Base-by-base conservation (phyloP, 2,113 vertebrate genomes). In the Myotis yumanensis region DNA sequence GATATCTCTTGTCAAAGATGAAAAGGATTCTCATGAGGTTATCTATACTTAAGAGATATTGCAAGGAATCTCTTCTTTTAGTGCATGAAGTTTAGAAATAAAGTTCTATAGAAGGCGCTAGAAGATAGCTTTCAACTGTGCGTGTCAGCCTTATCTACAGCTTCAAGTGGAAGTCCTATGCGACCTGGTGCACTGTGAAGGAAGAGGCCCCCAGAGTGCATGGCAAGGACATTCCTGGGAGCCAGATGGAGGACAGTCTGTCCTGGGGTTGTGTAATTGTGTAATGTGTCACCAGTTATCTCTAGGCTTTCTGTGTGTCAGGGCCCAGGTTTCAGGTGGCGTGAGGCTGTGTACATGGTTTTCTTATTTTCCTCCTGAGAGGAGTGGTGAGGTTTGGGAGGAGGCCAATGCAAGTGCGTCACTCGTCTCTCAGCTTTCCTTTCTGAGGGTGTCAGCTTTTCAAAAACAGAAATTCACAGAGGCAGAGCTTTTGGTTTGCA, bases 361-460 rank as follows among this genome's bases (percentile, higher is more conserved):
- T 15, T 51, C 22, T 25, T 54, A 2, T 28, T 66, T 85, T 69
- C 75, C 88, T 90, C 86, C 76, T 14, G 51, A 73, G 76, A 62
- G 62, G 28, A 62, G 14, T 15, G 48, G n/a, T 51, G 51, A 72
- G 73, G 62, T 64, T 69, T 54, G 28, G 62, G 32, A 73, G 48
- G 80, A 94, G 59, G 73, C 57, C 43, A 14, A 0, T 12, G 10
- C 25, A 10, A 85, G 20, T 68, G 46, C 37, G 15, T 80, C 77
- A 89, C 72, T 46, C 20, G 1, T 11, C 12, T 69, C 68, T 90
- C 52, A n/a, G 48, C 51, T 71, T 66, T 94, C 79, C 66, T 40
- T 92, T 72, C 51, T 62, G 84, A 75, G 59, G 22, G 30, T 79
- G 71, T 89, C 51, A 59, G 37, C 20, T 93, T 93, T 90, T 93